A percentile compares a stretch with the other conserved stretches of the same genome.
phyloP scores from a whole-genome alignment of 2,113 vertebrate genomes.

The Thinocorus orbignyianus region DNA sequence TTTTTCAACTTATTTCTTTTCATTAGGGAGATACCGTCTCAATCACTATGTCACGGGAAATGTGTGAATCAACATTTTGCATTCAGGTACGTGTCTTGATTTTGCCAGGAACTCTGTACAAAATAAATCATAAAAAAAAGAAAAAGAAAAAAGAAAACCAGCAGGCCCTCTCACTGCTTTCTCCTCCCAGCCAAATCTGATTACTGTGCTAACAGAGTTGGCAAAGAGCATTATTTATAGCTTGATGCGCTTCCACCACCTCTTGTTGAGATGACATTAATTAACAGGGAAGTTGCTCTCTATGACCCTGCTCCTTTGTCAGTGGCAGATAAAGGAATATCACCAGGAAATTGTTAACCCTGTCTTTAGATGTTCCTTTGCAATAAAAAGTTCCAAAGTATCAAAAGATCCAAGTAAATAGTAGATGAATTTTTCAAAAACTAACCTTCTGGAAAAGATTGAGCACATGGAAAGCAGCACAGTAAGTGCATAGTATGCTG shows the following conservation, averaged over 20 bases:
- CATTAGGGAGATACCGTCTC: constrained; percentile 40
- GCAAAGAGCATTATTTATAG: constrained; percentile 37
- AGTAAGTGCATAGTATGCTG: neutral
- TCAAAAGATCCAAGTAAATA: neutral
- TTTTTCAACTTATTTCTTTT: neutral
- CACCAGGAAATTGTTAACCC: neutral
- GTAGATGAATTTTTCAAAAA: neutral
- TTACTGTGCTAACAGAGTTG: neutral
- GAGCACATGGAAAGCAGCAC: neutral
- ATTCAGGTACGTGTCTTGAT: constrained; percentile 62
- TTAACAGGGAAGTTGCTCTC: constrained; percentile 13
- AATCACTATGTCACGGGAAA: constrained; percentile 42
- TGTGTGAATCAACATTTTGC: constrained; percentile 62
- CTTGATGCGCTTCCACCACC: neutral
- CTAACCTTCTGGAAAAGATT: neutral
- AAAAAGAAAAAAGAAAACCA: neutral
- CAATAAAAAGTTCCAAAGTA: neutral
- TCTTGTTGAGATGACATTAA: constrained; percentile 12
- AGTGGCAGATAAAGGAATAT: constrained; percentile 3
- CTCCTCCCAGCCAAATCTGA: neutral
- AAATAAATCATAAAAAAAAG: neutral
- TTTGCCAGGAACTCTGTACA: neutral
- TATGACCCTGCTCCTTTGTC: neutral
- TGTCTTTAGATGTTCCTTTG: neutral
- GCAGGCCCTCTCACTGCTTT: neutral